phyloP scores from a whole-genome alignment of 2,113 vertebrate genomes.

The Corvus moneduloides region DNA sequence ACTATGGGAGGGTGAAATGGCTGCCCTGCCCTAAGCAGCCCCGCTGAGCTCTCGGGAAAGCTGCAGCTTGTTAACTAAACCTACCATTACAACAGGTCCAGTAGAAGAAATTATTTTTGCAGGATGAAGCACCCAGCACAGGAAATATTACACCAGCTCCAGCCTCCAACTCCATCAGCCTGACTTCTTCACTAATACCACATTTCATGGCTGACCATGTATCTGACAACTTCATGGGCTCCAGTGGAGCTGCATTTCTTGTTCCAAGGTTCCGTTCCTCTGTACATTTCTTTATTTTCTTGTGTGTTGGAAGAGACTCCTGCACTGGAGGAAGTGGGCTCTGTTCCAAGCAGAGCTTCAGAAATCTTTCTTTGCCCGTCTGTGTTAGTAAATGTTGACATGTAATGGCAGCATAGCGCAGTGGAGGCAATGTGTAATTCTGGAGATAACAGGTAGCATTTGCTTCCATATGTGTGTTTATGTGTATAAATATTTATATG shows the following conservation, averaged over 20 bases:
- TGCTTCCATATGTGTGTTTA: neutral
- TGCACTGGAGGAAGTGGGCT: neutral
- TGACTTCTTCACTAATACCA: neutral
- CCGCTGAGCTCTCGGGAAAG: too few relatives aligned
- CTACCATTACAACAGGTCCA: neutral
- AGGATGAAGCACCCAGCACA: neutral
- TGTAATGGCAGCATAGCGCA: too few relatives aligned
- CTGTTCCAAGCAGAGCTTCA: neutral
- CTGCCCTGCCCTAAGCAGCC: too few relatives aligned
- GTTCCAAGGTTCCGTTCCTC: neutral
- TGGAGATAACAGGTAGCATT: neutral
- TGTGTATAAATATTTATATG: neutral
- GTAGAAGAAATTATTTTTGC: neutral
- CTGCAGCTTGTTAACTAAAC: too few relatives aligned
- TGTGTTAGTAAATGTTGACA: neutral
- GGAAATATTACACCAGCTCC: neutral
- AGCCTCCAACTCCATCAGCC: neutral
- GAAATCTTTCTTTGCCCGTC: neutral
- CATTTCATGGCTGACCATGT: neutral
- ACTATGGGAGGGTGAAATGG: too few relatives aligned
- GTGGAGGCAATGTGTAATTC: neutral
- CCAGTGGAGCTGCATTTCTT: neutral
- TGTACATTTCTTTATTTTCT: neutral
- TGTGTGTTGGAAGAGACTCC: neutral
- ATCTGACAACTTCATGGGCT: neutral